Conservation (phyloP, 1,140 invertebrate genomes). For the Venustaconcha ellipsiformis region DNA sequence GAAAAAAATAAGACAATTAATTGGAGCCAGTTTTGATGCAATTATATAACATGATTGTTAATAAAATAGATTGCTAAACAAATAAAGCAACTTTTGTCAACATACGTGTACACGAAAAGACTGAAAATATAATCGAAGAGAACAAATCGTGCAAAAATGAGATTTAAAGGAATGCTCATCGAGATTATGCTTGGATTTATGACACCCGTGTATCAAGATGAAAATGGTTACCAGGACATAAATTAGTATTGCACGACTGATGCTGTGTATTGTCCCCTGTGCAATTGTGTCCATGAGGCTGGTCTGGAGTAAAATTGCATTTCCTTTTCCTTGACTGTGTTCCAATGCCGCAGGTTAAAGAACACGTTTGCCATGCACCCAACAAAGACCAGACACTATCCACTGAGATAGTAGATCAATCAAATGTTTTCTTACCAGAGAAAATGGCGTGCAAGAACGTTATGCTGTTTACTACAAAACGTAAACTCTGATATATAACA, state of each 20-base stretch:
- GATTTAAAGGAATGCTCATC: not conserved
- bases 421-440: too few species aligned
- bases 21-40: too few species aligned
- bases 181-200: not conserved
- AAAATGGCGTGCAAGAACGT: too few species aligned
- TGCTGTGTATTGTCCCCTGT: slow-evolving; percentile 12
- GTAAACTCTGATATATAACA: too few species aligned
- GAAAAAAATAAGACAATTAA: too few species aligned
- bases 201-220: not conserved
- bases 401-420: slow-evolving; percentile 28
- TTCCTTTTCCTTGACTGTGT: slow-evolving; percentile 60
- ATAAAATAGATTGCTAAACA: not conserved
- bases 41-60: too few species aligned
- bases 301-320: slow-evolving; percentile 68
- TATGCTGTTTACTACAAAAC: too few species aligned
- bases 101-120: not conserved
- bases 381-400: slow-evolving; percentile 70
- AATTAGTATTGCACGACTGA: slow-evolving; percentile 6
- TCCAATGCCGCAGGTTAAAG: slow-evolving; percentile 76
- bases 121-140: not conserved
- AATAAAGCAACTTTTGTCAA: slow-evolving; percentile 12
- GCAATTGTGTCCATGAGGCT: slow-evolving; percentile 62
- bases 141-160: not conserved
- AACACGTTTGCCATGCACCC: slow-evolving; percentile 69
- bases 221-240: slow-evolving; percentile 23